phyloP scores from a whole-genome alignment of 2,797 vertebrate genomes.

The Aulostomus chinensis region DNA sequence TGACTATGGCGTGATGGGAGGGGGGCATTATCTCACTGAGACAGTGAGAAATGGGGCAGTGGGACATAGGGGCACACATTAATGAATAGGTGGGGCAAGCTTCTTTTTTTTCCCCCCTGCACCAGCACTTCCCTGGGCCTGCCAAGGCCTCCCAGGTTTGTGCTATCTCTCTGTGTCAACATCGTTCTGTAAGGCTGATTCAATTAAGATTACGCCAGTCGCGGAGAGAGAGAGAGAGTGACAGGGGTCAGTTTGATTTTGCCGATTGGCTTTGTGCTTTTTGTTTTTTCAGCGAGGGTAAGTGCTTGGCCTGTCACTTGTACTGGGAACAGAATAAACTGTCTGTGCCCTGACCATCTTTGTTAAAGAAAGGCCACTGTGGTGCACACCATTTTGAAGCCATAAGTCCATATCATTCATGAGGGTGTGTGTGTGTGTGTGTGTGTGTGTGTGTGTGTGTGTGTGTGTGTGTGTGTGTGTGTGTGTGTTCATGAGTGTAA shows the following conservation, averaged over 20 bases:
- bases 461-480: constrained; percentile 5
- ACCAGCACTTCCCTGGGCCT: constrained; percentile 78
- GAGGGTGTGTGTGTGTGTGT: constrained; percentile 25
- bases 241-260: constrained; percentile 89
- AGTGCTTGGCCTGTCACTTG: constrained; percentile 57
- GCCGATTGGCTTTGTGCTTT: constrained; percentile 81
- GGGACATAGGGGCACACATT: constrained; percentile 87
- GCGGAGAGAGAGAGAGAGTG: constrained; percentile 83
- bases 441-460: constrained; percentile 10
- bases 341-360: constrained; percentile 39
- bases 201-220: constrained; percentile 99
- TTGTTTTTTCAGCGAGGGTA: constrained; percentile 68
- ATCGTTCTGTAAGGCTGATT: constrained; percentile 94
- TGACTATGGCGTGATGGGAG: constrained; percentile 59
- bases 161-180: constrained; percentile 99
- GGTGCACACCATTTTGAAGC: constrained; percentile 47
- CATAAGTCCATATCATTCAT: constrained; percentile 51
- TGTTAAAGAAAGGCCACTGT: constrained; percentile 39
- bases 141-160: constrained; percentile 92
- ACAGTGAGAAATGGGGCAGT: constrained; percentile 93
- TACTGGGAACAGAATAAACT: constrained; percentile 45
- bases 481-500: constrained; percentile 8
- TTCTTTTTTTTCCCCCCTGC: constrained; percentile 73
- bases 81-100: constrained; percentile 88
- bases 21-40: constrained; percentile 76